These are phyloP conservation scores for Apantesis nais DNA, from an alignment of 2,888 invertebrate genomes.

Conservation along the genomic window DNA sequence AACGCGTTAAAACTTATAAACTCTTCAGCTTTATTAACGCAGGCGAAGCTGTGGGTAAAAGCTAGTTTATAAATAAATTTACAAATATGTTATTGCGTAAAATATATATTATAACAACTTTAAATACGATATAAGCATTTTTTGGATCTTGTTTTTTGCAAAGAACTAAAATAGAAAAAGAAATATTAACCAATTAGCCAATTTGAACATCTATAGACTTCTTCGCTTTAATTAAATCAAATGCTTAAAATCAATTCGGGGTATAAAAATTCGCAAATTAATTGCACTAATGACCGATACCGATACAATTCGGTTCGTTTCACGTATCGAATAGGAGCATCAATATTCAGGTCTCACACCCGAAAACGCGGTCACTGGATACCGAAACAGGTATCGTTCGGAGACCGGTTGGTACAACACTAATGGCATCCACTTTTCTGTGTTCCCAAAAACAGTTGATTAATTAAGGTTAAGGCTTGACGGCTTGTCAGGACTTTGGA, in stretches of 20 bases:
- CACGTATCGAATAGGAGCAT: constrained; percentile 29
- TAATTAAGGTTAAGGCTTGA: background rate
- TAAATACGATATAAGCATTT: background rate
- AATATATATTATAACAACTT: too few species aligned
- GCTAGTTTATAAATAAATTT: background rate
- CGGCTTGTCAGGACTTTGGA: background rate
- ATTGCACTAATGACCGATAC: background rate
- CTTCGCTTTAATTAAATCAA: background rate
- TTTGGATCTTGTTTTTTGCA: too few species aligned
- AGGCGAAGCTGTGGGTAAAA: background rate
- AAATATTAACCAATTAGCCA: background rate
- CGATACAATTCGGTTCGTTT: constrained; percentile 4
- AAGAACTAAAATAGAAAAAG: too few species aligned
- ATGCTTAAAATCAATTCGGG: background rate
- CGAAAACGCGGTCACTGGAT: constrained; percentile 47
- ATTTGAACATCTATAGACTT: background rate
- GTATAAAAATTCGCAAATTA: background rate
- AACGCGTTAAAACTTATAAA: too few species aligned
- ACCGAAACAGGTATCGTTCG: constrained; percentile 43
- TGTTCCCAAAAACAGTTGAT: constrained; percentile 39
- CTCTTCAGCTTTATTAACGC: too few species aligned
- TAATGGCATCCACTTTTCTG: constrained; percentile 40
- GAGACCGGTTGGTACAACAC: constrained; percentile 43
- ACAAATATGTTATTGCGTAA: background rate
- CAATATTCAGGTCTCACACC: constrained; percentile 38